Evolutionary conservation across 2,113 vertebrate species (phyloP), one percentile per base, ranked within the genome.

Genomic region (Clarias gariepinus): DNA sequence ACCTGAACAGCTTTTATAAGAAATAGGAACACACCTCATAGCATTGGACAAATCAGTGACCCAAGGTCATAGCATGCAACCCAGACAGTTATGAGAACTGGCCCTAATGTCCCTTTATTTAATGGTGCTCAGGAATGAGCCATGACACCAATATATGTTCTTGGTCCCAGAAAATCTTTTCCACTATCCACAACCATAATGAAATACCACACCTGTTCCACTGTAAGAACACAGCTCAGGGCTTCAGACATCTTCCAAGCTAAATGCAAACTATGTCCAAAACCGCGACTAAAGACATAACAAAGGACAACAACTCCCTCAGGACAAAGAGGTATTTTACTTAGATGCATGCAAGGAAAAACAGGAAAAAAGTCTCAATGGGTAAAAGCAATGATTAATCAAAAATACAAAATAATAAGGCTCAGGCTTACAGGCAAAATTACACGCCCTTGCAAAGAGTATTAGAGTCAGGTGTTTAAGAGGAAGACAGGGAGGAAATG

Each of bases 381-480:
- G 57, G 36, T 61, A 81, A 61, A 18, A 28, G 3, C 28, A 80
- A 30, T 30, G 15, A 2, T 79, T 79, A 4, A 57, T 60, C 19
- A 21, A 81, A 57, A 13, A 25, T 25, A 36, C 6, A 81, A 47
- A 41, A 41, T 63, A 25, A 41, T 81, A 81, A n/a, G 30, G n/a
- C 15, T 57, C 28, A 21, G 28, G 10, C n/a, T 33, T 58, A 11
- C 77, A 28, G 58, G 2, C 21, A 15, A 81, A 81, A 61, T 36
- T 47, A 89, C 52, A 79, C 19, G 76, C n/a, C 53, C 3, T 58
- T 89, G 19, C 57, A 81, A 81, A 41, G 4, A 52, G 58, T 11
- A 13, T 81, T 81, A 13, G 58, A 30, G 16, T 71, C 63, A 81
- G 82, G 87, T 60, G 52, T 86, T 41, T 83, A 85, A 87, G 77